These are phyloP conservation scores for Cliona cf. orientalis DNA, from an alignment of 37 sponge, comb jelly and placozoan genomes.

Conservation along the genomic window DNA sequence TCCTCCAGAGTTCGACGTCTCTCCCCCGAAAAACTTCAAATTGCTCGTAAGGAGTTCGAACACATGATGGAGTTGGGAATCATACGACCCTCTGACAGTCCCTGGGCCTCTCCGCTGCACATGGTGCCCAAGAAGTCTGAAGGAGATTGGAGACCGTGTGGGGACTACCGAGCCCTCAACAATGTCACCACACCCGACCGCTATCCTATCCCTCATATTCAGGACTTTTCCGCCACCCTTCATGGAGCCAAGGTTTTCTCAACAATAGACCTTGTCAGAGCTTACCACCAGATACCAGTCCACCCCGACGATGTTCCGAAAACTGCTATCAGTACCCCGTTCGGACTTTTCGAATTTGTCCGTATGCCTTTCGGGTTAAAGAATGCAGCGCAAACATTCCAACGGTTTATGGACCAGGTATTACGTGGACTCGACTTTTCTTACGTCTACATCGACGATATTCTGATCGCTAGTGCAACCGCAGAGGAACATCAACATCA, in stretches of 20 bases:
- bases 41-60: conserved; percentile 57
- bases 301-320: conserved; percentile 59
- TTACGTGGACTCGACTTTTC: conserved; percentile 44
- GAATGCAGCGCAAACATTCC: conserved; percentile 65
- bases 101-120: conserved; percentile 74
- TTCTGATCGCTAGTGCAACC: conserved; percentile 52
- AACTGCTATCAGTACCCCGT: conserved; percentile 68
- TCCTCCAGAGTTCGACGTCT: conserved; percentile 60
- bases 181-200: conserved; percentile 55
- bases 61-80: conserved; percentile 76
- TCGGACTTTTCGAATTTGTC: conserved; percentile 66
- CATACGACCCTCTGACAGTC: conserved; percentile 63
- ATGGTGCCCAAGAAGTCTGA: conserved; percentile 70
- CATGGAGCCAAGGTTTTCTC: conserved; percentile 71
- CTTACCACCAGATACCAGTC: conserved; percentile 59
- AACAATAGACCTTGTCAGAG: conserved; percentile 58
- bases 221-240: conserved; percentile 59
- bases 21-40: conserved; percentile 50
- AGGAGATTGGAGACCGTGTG: conserved; percentile 78
- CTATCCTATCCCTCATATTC: conserved; percentile 76
- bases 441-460: conserved; percentile 46
- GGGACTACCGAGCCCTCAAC: conserved; percentile 80
- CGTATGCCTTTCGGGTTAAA: conserved; percentile 48
- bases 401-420: conserved; percentile 67
- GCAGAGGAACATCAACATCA: conserved; percentile 47